These are phyloP conservation scores for Paguma larvata DNA, from an alignment of 2,797 vertebrate genomes.

Conservation along the genomic window DNA sequence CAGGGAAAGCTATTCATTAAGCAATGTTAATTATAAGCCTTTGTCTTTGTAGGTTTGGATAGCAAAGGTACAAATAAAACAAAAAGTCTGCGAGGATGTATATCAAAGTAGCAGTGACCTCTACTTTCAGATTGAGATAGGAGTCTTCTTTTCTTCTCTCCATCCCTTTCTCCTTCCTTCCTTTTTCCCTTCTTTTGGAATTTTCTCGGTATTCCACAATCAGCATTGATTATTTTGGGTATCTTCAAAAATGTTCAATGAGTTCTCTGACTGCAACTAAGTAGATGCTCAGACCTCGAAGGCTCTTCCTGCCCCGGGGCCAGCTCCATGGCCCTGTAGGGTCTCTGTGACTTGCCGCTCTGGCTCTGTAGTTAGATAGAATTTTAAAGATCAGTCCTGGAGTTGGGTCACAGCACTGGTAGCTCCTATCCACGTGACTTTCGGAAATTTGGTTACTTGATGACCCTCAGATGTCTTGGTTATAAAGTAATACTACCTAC, in stretches of 20 bases:
- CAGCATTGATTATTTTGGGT: neutral
- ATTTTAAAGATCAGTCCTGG: neutral
- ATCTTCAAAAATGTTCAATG: neutral
- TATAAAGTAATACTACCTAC: neutral
- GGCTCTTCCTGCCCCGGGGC: neutral
- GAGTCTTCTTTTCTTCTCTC: neutral
- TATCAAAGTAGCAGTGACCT: too few relatives aligned
- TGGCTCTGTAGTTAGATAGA: neutral
- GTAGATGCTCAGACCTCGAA: neutral
- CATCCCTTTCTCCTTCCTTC: neutral
- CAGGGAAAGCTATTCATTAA: neutral
- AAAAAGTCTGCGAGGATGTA: neutral
- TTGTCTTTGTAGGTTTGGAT: neutral
- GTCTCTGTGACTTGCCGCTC: fast-evolving
- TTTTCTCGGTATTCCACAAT: neutral
- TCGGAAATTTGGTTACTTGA: neutral
- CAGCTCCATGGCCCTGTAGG: fast-evolving
- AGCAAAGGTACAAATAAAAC: neutral
- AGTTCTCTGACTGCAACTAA: neutral
- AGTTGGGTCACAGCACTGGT: neutral
- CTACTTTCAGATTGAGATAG: neutral
- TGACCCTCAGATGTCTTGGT: neutral
- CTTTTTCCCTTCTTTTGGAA: neutral
- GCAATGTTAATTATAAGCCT: neutral
- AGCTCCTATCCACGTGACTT: neutral